These are phyloP conservation scores for Sebastes minor DNA, from an alignment of 2,797 vertebrate species.

Conservation along the genomic window DNA sequence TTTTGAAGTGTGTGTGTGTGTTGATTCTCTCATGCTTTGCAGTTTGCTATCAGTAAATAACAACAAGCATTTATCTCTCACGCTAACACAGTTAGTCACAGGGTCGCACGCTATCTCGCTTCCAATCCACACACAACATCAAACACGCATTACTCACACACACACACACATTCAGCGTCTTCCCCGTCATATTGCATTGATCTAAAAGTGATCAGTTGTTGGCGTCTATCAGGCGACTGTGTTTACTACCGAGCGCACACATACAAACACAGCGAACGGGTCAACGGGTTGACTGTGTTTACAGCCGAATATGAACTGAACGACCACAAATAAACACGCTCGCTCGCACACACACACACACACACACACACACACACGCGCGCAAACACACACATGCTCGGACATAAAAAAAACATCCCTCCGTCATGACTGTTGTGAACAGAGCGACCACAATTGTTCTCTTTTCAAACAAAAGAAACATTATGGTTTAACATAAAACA, in stretches of 20 bases:
- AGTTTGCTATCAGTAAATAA: conserved; percentile 54
- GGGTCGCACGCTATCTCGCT: conserved; percentile 20
- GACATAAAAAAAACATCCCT: conserved; percentile 31
- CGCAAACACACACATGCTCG: neutral
- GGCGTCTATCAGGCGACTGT: conserved; percentile 49
- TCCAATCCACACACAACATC: conserved; percentile 27
- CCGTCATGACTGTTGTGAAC: conserved; percentile 71
- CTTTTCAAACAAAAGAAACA: conserved; percentile 79
- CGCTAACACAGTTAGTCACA: conserved; percentile 7
- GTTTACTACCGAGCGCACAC: conserved; percentile 44
- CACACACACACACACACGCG: neutral
- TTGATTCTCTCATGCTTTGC: conserved; percentile 3
- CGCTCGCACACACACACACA: neutral
- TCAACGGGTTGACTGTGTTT: conserved; percentile 71
- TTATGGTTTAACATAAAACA: conserved; percentile 78
- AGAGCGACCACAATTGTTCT: conserved; percentile 78
- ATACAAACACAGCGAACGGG: conserved; percentile 34
- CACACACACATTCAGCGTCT: neutral
- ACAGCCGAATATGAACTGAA: conserved; percentile 64
- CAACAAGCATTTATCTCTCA: conserved; percentile 40
- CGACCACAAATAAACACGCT: conserved; percentile 71
- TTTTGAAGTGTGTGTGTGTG: neutral
- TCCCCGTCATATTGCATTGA: conserved; percentile 51
- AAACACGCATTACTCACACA: conserved; percentile 29
- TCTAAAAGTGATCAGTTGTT: conserved; percentile 67